phyloP scores from a whole-genome alignment of 2,797 vertebrate species.

The Yasuhikotakia modesta region DNA sequence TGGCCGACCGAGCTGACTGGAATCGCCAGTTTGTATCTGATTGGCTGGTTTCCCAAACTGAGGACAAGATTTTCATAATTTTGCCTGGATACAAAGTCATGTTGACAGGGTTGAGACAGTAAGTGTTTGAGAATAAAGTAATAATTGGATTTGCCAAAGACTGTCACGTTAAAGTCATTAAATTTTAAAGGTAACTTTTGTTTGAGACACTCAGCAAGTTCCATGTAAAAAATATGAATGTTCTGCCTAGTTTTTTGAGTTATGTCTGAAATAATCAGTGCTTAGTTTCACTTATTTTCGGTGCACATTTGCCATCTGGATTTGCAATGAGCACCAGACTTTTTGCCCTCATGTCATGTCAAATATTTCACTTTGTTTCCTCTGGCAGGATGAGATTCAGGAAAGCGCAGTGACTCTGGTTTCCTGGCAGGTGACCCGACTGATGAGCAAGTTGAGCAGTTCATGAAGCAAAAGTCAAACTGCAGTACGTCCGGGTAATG shows the following conservation, averaged over 20 bases:
- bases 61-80: background rate
- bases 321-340: background rate
- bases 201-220: no score
- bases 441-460: background rate
- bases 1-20: background rate
- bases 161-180: no score
- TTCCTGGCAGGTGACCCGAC: constrained; percentile 37
- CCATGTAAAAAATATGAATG: no score
- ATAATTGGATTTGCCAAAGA: background rate
- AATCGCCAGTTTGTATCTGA: background rate
- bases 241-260: background rate
- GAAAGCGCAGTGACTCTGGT: constrained; percentile 23
- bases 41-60: background rate
- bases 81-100: background rate
- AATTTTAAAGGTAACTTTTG: no score
- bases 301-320: background rate
- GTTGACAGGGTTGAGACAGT: background rate
- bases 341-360: background rate
- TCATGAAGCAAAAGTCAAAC: constrained; percentile 6
- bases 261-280: background rate
- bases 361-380: constrained; percentile 1
- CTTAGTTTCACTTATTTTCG: background rate
- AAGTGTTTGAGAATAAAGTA: background rate
- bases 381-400: background rate
- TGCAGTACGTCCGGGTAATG: background rate